A percentile compares a stretch with the other conserved stretches of the same genome.
Conservation (phyloP, 2,113 vertebrate species). For the Artemisiospiza belli region DNA sequence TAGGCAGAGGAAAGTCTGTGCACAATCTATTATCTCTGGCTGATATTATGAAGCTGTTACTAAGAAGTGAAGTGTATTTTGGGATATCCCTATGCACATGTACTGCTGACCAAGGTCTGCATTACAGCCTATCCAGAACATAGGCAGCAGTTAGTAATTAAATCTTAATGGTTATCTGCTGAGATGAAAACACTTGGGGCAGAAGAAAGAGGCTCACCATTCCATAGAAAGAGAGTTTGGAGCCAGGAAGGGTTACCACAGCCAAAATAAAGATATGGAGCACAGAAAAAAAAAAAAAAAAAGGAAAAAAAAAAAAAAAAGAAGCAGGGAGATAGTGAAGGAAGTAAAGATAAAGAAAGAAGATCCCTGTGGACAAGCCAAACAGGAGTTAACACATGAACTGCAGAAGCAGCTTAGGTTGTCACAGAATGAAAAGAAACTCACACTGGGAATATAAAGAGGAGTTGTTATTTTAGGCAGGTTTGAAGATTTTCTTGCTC, state of each 20-base stretch:
- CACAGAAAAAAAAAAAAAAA: accelerated
- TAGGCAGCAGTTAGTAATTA: conserved; percentile 32
- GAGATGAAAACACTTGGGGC: conserved; percentile 14
- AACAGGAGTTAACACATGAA: conserved; percentile 5
- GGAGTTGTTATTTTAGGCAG: conserved; percentile 32
- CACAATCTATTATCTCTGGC: conserved; percentile 16
- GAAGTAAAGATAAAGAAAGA: not conserved
- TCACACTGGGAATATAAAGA: conserved; percentile 23
- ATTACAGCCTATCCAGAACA: not conserved
- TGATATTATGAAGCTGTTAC: conserved; percentile 38
- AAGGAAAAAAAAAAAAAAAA: not conserved
- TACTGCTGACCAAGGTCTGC: conserved; percentile 39
- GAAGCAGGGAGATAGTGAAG: not conserved
- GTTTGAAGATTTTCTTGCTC: conserved; percentile 58
- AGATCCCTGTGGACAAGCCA: not conserved
- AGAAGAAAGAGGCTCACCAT: not conserved
- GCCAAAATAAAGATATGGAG: not conserved
- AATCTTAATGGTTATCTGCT: conserved; percentile 52
- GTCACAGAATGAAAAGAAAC: conserved; percentile 3
- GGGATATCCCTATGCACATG: not conserved
- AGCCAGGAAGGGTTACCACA: not conserved
- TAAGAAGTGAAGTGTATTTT: conserved; percentile 43
- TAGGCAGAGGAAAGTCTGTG: not conserved
- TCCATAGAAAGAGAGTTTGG: not conserved
- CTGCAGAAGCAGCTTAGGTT: not conserved